Evolutionary conservation across 2,113 vertebrate species (phyloP).

Genomic region (Turdus rufiventris): DNA sequence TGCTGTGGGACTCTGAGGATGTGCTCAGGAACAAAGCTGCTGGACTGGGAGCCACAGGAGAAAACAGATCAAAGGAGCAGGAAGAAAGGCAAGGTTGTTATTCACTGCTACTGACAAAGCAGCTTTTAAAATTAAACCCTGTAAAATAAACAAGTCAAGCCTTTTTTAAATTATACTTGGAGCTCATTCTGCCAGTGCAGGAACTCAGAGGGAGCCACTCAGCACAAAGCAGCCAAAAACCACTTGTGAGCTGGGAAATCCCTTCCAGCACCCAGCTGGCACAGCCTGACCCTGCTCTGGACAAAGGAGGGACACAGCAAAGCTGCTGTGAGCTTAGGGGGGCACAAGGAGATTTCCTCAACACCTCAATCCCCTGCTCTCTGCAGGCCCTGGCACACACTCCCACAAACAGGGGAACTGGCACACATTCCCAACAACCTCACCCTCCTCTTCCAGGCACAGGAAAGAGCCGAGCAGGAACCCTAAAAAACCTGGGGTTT

Average conservation of each 20-base stretch:
- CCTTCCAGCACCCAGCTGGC: not conserved
- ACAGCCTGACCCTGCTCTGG: not conserved
- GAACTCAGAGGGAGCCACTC: not conserved
- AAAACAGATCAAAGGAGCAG: not conserved
- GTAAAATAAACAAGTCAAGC: not conserved
- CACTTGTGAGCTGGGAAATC: not conserved
- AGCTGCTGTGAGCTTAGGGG: not conserved
- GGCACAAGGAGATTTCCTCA: not conserved
- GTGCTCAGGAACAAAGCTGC: not conserved
- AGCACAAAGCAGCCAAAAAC: not conserved
- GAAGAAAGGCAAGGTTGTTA: not conserved
- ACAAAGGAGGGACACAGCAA: not conserved
- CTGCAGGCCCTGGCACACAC: not conserved
- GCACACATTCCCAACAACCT: not conserved
- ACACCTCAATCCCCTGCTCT: not conserved
- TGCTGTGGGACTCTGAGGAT: not conserved
- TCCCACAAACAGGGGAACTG: not conserved
- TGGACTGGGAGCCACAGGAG: not conserved
- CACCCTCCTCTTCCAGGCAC: not conserved
- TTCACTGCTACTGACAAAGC: not conserved
- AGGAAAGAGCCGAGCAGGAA: not conserved
- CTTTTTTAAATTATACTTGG: not conserved
- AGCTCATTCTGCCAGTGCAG: not conserved
- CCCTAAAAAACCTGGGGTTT: not conserved
- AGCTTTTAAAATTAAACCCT: not conserved